Evolutionary conservation across 2,113 vertebrate genomes (phyloP).

Genomic region (Eublepharis macularius): DNA sequence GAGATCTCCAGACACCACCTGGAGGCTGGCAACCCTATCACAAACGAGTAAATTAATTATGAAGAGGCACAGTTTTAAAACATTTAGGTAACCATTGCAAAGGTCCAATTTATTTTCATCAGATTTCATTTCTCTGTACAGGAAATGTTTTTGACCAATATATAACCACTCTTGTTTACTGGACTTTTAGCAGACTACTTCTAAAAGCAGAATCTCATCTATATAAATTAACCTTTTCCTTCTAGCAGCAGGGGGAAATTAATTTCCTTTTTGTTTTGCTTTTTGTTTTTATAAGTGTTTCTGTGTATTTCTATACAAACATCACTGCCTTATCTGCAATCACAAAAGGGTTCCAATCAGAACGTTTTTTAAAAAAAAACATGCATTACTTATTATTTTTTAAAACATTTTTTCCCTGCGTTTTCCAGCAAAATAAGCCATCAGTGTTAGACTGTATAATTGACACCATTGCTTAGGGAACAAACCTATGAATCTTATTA

Average conservation of each 20-base stretch:
- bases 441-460: constrained; percentile 72
- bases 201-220: constrained; percentile 55
- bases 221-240: constrained; percentile 62
- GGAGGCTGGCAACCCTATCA: too few species aligned
- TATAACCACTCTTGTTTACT: constrained; percentile 60
- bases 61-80: constrained; percentile 51
- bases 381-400: constrained; percentile 34
- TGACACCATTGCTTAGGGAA: constrained; percentile 78
- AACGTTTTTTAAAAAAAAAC: constrained; percentile 21
- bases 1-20: too few species aligned
- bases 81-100: constrained; percentile 42
- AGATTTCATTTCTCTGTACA: constrained; percentile 58
- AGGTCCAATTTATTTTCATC: constrained; percentile 59
- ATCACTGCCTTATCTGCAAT: constrained; percentile 30
- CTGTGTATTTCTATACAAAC: background rate
- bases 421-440: constrained; percentile 73
- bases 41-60: constrained; percentile 55
- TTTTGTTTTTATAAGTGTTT: background rate
- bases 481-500: constrained; percentile 82
- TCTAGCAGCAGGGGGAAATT: constrained; percentile 48
- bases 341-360: constrained; percentile 53
- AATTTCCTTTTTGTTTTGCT: constrained; percentile 8
- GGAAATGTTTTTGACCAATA: constrained; percentile 62
- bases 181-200: constrained; percentile 54
- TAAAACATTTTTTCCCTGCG: constrained; percentile 48